These are phyloP conservation scores for Rotaria macrura DNA, from an alignment of 2,888 invertebrate genomes.

Conservation along the genomic window DNA sequence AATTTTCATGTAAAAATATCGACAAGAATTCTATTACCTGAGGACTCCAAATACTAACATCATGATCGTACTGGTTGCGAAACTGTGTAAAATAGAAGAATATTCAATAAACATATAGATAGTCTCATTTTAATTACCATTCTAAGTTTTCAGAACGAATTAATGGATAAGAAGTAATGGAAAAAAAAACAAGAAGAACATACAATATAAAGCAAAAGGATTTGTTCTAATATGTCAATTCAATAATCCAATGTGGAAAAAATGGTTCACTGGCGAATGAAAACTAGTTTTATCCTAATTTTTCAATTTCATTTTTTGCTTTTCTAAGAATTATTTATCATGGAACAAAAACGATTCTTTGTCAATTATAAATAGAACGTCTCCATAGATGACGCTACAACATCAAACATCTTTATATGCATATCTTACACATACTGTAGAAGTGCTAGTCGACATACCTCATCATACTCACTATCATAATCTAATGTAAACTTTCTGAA, in stretches of 20 bases:
- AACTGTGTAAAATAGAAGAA: conserved; percentile 57
- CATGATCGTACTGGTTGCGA: conserved; percentile 97
- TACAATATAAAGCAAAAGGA: not conserved
- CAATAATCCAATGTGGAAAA: not conserved
- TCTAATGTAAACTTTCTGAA: too few species aligned
- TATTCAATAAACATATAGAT: too few species aligned
- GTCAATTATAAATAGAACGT: not conserved
- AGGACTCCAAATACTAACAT: conserved; percentile 99
- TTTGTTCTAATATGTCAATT: not conserved
- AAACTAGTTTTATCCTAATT: too few species aligned
- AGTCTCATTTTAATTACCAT: not conserved
- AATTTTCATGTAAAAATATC: too few species aligned
- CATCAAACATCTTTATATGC: too few species aligned
- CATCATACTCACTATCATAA: too few species aligned
- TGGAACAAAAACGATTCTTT: not conserved
- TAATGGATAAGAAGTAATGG: not conserved
- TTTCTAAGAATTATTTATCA: not conserved
- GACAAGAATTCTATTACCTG: conserved; percentile 55
- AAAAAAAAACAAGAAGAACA: not conserved
- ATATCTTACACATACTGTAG: too few species aligned
- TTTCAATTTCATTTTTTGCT: too few species aligned
- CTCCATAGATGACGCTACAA: not conserved
- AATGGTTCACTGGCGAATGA: not conserved
- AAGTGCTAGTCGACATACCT: too few species aligned
- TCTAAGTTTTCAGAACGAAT: not conserved